phyloP scores from a whole-genome alignment of 2,888 invertebrate genomes.

The Geotrupes spiniger region DNA sequence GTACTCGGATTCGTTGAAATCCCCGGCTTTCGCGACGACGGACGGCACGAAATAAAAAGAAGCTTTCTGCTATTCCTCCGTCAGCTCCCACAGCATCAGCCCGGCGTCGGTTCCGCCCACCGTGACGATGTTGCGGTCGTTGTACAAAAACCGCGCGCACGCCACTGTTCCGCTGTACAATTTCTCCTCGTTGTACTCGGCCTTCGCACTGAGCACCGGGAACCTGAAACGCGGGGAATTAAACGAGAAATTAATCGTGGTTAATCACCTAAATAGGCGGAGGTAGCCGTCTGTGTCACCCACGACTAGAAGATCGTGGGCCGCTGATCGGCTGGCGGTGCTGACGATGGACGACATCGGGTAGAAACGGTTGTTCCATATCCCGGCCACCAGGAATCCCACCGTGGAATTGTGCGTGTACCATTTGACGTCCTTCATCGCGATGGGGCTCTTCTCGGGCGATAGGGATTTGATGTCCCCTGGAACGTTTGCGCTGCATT shows the following conservation, averaged over 20 bases:
- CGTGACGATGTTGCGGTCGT: slow-evolving; percentile 80
- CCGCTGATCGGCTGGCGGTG: slow-evolving; percentile 77
- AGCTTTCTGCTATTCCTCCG: slow-evolving; percentile 65
- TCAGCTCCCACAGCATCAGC: slow-evolving; percentile 87
- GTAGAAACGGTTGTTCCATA: slow-evolving; percentile 89
- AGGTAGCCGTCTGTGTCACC: slow-evolving; percentile 90
- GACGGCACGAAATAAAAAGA: slow-evolving; percentile 32
- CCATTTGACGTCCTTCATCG: slow-evolving; percentile 91
- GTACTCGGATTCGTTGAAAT: slow-evolving; percentile 32
- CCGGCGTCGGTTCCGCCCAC: slow-evolving; percentile 87
- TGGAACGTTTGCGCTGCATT: slow-evolving; percentile 44
- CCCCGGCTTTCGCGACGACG: slow-evolving; percentile 18
- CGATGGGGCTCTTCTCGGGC: slow-evolving; percentile 82
- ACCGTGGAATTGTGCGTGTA: slow-evolving; percentile 83
- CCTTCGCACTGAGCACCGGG: slow-evolving; percentile 81
- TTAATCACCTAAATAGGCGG: slow-evolving; percentile 74
- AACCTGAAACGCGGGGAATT: slow-evolving; percentile 54
- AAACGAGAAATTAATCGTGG: too few species aligned
- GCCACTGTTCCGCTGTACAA: slow-evolving; percentile 82
- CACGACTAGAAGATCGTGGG: slow-evolving; percentile 77
- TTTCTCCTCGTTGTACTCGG: slow-evolving; percentile 85
- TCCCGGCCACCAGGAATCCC: slow-evolving; percentile 81
- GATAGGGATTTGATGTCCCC: slow-evolving; percentile 89
- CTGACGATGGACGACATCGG: slow-evolving; percentile 80
- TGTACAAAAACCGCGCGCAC: slow-evolving; percentile 77